A percentile compares a stretch with the other conserved stretches of the same genome.
Conservation (phyloP, 2,113 vertebrate genomes). For the Sylvicapra grimmia region DNA sequence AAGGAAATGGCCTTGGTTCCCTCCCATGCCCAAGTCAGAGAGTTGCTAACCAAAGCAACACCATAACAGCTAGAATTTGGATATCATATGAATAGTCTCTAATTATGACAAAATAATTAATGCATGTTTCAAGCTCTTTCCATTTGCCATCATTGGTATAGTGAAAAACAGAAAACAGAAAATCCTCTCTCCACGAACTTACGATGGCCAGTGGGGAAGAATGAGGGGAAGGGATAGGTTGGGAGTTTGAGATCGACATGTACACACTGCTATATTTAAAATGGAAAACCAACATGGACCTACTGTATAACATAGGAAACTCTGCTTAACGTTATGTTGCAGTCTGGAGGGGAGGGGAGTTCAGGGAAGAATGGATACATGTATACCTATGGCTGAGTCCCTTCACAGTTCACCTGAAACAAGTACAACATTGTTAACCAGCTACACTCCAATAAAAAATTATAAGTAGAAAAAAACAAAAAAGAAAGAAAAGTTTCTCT, state of each 20-base stretch:
- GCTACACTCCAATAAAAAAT: not conserved
- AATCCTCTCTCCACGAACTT: not conserved
- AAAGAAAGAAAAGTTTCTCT: not conserved
- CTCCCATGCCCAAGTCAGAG: not conserved
- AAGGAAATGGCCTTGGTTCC: not conserved
- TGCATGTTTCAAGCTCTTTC: not conserved
- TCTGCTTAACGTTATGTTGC: not conserved
- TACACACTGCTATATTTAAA: not conserved
- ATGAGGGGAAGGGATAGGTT: not conserved
- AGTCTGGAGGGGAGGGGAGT: not conserved
- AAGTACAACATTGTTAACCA: not conserved
- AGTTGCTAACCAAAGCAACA: not conserved
- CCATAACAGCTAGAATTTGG: not conserved
- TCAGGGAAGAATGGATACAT: not conserved
- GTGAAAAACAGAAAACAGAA: not conserved
- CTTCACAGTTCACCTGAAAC: not conserved
- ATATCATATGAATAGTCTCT: not conserved
- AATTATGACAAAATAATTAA: not conserved
- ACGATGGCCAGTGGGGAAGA: not conserved
- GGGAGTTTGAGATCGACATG: not conserved
- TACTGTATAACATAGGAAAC: not conserved
- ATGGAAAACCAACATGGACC: not conserved
- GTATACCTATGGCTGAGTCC: not conserved
- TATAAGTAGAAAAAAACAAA: not conserved
- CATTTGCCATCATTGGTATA: not conserved